Base-by-base conservation (phyloP, 2,888 invertebrate genomes). In the Teleiodes luculella region DNA sequence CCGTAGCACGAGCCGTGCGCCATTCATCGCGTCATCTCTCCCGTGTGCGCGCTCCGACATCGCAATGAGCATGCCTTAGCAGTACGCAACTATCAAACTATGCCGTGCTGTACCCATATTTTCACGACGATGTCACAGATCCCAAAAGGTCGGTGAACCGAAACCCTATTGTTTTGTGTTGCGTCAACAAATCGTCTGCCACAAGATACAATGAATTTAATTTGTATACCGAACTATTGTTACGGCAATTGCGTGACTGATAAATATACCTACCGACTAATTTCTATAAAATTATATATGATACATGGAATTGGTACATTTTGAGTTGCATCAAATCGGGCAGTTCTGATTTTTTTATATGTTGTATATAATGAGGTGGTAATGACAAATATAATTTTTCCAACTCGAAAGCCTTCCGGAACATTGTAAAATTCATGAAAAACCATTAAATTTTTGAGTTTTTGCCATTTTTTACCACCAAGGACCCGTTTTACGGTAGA, bases 171-270 rank as follows among this genome's bases (percentile, higher is more conserved):
- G 88, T 88, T 80, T 82, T 73, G 77, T 70, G 76, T 88, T 88
- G 86, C 88, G 83, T 85, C 85, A 88, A 77, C 80, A 76, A 74
- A 83, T 79, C 85, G 76, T 86, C 86, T 86, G 84, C 84, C 76
- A 78, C 73, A 70, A 71, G 70, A 72, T 76, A 78, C 74, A 74
- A 75, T 82, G 77, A 83, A 81, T 85, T 80, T 72, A 84, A 85
- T 85, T 82, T 80, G 79, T 82, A 47, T 51, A 80, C 72, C 72
- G 72, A 74, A 80, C 78, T 80, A 80, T 85, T 82, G 77, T 77
- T 75, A 70, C 70, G 74, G 67, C 72, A 77, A 79, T 79, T 81
- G 77, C 76, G 73, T 78, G 76, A 75, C 74, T 78, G 70, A 75
- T 83, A 70, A 66, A 52, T 66, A 64, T 74, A 76, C 71, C 65